Conservation (phyloP, 1,140 invertebrate species). For the Lerema accius region DNA sequence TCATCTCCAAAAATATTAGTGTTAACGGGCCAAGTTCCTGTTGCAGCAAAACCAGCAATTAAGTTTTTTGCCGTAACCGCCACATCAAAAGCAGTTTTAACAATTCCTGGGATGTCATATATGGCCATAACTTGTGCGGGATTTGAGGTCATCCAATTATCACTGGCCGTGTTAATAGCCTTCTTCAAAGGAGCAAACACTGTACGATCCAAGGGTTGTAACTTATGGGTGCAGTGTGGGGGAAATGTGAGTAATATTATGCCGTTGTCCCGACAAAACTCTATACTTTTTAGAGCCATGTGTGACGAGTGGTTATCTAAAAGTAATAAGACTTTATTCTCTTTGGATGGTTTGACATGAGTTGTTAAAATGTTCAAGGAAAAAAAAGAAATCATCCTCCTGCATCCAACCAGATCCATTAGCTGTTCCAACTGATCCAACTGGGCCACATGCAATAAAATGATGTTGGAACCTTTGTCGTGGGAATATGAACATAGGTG, state of each 20-base stretch:
- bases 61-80: background rate
- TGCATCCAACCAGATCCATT: slow-evolving; percentile 56
- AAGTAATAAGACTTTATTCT: too few species aligned
- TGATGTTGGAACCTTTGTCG: slow-evolving; percentile 48
- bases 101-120: too few species aligned
- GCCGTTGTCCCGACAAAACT: background rate
- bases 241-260: slow-evolving; percentile 20
- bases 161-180: too few species aligned
- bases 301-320: too few species aligned
- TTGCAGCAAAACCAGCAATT: background rate
- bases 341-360: too few species aligned
- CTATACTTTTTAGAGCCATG: too few species aligned
- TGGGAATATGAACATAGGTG: slow-evolving; percentile 62
- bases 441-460: slow-evolving; percentile 56
- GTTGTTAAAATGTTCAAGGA: slow-evolving; percentile 27
- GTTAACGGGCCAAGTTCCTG: background rate
- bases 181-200: slow-evolving; percentile 16
- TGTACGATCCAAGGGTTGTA: slow-evolving; percentile 10
- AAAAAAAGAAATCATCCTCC: slow-evolving; percentile 44
- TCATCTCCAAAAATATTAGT: background rate
- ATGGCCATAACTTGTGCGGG: too few species aligned
- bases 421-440: slow-evolving; percentile 20
- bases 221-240: slow-evolving; percentile 16
- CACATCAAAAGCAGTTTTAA: too few species aligned
- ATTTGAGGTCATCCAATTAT: too few species aligned